phyloP scores from a whole-genome alignment of 2,113 vertebrate genomes.

The Callopanchax toddi region DNA sequence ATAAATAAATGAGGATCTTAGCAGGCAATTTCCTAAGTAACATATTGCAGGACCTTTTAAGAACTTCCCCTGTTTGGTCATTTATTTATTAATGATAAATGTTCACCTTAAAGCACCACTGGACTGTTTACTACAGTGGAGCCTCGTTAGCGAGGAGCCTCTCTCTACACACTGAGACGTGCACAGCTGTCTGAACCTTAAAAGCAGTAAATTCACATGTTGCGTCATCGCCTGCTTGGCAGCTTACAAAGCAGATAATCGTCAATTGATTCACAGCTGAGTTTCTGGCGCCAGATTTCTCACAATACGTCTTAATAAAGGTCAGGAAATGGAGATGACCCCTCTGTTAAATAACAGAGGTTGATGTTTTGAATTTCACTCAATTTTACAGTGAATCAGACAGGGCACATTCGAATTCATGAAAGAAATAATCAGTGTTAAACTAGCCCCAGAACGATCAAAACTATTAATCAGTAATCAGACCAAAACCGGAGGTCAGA shows the following conservation, averaged over 20 bases:
- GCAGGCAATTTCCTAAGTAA: no score
- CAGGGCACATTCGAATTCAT: constrained; percentile 33
- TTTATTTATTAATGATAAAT: no score
- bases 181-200: constrained; percentile 6
- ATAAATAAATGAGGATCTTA: no score
- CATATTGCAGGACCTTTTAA: no score
- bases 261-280: constrained; percentile 78
- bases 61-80: no score
- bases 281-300: constrained; percentile 53
- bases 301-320: constrained; percentile 71
- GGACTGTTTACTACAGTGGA: no score
- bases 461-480: constrained; percentile 50
- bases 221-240: constrained; percentile 50
- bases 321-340: constrained; percentile 64
- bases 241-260: constrained; percentile 64
- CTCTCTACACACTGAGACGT: no score
- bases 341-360: constrained; percentile 28
- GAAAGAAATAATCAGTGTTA: constrained; percentile 24
- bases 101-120: no score
- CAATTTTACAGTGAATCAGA: constrained; percentile 26
- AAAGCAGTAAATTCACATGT: constrained; percentile 45
- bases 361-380: constrained; percentile 55
- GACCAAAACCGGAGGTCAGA: constrained; percentile 56
- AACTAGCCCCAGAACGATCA: constrained; percentile 42
- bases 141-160: no score